Conservation (phyloP, 2,113 vertebrate genomes). For the Vireo altiloquus region DNA sequence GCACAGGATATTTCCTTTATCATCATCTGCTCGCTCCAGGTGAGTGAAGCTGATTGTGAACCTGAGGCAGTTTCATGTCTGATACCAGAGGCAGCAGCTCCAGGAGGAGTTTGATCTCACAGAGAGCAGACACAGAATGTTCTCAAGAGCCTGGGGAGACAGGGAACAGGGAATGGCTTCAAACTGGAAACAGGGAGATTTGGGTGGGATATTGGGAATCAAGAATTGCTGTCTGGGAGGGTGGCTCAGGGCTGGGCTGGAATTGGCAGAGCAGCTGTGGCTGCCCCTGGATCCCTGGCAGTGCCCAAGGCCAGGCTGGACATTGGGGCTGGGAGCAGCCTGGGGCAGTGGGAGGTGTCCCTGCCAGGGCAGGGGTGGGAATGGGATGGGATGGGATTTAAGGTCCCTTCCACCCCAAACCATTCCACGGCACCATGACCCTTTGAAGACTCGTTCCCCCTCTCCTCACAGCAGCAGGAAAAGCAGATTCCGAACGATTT, state of each 20-base stretch:
- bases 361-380: neutral
- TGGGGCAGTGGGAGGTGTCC: neutral
- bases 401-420: neutral
- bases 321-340: neutral
- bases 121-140: neutral
- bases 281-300: neutral
- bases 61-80: neutral
- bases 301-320: neutral
- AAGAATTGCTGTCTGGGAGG: neutral
- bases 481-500: rapidly evolving
- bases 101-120: too few species aligned
- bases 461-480: neutral
- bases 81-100: rapidly evolving
- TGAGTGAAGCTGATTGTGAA: neutral
- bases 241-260: neutral
- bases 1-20: neutral
- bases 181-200: neutral
- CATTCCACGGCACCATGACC: rapidly evolving
- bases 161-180: neutral
- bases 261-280: neutral
- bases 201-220: neutral
- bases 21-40: neutral
- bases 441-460: rapidly evolving
- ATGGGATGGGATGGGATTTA: rapidly evolving
- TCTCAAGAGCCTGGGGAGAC: rapidly evolving